Conservation (phyloP, 2,113 vertebrate species). For the Catharus fuscescens region DNA sequence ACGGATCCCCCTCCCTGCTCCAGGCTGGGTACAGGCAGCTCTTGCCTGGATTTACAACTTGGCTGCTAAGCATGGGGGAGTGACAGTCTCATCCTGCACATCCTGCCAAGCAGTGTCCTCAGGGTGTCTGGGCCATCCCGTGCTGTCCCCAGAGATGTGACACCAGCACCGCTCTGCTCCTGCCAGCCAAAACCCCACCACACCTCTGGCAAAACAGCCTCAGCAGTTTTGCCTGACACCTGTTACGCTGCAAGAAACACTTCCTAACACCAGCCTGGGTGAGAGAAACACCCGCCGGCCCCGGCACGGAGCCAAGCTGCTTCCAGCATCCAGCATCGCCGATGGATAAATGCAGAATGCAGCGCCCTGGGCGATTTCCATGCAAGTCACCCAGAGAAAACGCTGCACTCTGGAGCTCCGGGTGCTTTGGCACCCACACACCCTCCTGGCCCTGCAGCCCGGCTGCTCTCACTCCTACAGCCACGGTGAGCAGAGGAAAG, state of each 20-base stretch:
- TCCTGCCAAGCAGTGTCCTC: background rate
- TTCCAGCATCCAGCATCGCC: background rate
- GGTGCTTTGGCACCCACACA: fast-evolving
- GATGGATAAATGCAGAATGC: fast-evolving
- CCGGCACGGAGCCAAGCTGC: background rate
- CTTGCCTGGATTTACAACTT: background rate
- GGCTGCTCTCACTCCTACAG: background rate
- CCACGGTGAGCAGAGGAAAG: slow-evolving; percentile 19
- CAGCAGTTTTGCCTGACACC: slow-evolving; percentile 60
- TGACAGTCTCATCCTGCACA: background rate
- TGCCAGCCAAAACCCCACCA: background rate
- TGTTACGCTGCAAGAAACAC: slow-evolving; percentile 59
- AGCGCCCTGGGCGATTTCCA: background rate
- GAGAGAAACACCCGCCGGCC: slow-evolving; percentile 32
- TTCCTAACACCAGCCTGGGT: slow-evolving; percentile 3
- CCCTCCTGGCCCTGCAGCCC: background rate
- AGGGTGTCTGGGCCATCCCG: background rate
- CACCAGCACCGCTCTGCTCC: background rate
- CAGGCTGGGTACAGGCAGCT: background rate
- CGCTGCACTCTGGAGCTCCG: fast-evolving
- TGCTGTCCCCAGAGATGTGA: background rate
- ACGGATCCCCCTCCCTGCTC: background rate
- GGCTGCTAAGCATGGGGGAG: background rate
- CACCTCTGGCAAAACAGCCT: slow-evolving; percentile 41
- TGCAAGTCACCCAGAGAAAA: background rate